These are phyloP conservation scores for Chloebia gouldiae DNA, from an alignment of 2,113 vertebrate species.

Conservation along the genomic window DNA sequence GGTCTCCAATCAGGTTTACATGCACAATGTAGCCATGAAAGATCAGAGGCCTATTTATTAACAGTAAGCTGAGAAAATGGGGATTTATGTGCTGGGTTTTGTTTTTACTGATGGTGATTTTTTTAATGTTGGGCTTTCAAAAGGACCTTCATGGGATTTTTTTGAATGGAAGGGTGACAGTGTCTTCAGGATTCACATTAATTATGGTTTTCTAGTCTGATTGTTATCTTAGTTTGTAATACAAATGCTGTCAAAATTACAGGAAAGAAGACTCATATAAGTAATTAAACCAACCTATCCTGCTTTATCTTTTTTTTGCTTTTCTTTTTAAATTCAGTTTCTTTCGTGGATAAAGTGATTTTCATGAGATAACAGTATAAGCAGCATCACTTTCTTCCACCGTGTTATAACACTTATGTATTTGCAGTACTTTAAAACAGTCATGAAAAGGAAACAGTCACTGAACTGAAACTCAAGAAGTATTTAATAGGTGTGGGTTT, in stretches of 20 bases:
- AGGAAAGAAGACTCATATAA: not conserved
- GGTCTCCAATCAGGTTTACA: not conserved
- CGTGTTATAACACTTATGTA: not conserved
- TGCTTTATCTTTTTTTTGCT: not conserved
- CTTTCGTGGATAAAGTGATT: not conserved
- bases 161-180: accelerated
- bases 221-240: not conserved
- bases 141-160: not conserved
- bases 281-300: not conserved
- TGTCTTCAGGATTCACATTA: not conserved
- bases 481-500: not conserved
- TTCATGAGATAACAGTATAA: not conserved
- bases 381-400: not conserved
- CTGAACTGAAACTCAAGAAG: not conserved
- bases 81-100: not conserved
- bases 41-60: not conserved
- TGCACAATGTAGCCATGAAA: not conserved
- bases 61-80: not conserved
- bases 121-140: not conserved
- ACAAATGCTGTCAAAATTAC: not conserved
- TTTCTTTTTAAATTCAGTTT: not conserved
- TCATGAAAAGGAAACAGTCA: not conserved
- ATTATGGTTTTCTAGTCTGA: not conserved
- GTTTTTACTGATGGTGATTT: not conserved
- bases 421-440: not conserved